Evolutionary conservation across 2,888 invertebrate genomes (phyloP).

Genomic region (Hecatera dysodea): DNA sequence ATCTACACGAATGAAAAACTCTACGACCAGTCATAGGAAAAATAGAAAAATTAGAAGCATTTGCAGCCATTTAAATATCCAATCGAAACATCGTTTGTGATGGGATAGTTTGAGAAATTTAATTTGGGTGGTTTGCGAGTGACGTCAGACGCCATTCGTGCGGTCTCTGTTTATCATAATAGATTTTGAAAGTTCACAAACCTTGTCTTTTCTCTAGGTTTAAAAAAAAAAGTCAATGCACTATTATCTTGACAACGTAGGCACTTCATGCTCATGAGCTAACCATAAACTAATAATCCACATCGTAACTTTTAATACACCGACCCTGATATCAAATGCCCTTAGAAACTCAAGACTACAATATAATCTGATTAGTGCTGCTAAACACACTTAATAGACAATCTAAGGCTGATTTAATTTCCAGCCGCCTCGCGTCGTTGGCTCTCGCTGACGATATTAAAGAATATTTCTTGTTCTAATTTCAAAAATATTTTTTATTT

Average conservation of each 20-base stretch:
- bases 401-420: constrained; percentile 37
- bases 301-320: not conserved
- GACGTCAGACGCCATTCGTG: too few relatives aligned
- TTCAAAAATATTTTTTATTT: not conserved
- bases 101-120: too few relatives aligned
- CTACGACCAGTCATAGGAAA: too few relatives aligned
- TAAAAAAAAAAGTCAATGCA: too few relatives aligned
- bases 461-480: constrained; percentile 17
- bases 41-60: too few relatives aligned
- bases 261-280: not conserved
- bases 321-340: constrained; percentile 9
- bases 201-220: too few relatives aligned
- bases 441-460: constrained; percentile 25
- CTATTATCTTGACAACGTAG: not conserved
- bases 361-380: constrained; percentile 28
- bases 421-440: not conserved
- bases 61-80: too few relatives aligned
- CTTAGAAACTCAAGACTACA: constrained; percentile 19
- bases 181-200: too few relatives aligned
- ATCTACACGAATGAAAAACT: too few relatives aligned
- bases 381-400: constrained; percentile 29
- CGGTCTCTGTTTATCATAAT: too few relatives aligned
- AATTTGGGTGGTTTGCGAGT: too few relatives aligned
- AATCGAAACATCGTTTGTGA: too few relatives aligned
- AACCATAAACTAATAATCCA: not conserved